These are phyloP conservation scores for Ceratoteleas bidentatus DNA, from an alignment of 1,140 invertebrate species.

Conservation along the genomic window DNA sequence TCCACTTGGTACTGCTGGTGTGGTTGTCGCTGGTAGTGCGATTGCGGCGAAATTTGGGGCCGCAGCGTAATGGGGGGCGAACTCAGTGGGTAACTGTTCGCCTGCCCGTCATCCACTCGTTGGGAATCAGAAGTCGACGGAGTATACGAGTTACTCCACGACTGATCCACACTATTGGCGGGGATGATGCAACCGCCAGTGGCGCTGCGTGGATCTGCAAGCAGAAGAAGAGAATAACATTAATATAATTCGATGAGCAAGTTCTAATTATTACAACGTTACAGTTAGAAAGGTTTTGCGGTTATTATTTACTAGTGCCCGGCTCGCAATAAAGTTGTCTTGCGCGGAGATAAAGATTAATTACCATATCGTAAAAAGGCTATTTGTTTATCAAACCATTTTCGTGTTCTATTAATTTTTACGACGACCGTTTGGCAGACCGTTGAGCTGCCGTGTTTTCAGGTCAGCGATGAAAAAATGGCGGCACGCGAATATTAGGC, in stretches of 20 bases:
- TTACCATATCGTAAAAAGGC: conserved; percentile 14
- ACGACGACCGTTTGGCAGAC: background rate
- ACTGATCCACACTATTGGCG: conserved; percentile 79
- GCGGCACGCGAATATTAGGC: conserved; percentile 17
- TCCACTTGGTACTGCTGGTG: conserved; percentile 43
- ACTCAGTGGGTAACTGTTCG: conserved; percentile 66
- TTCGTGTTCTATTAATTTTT: conserved; percentile 29
- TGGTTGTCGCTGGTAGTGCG: conserved; percentile 55
- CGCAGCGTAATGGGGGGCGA: conserved; percentile 30
- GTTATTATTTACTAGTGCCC: too few species aligned
- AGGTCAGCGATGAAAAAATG: conserved; percentile 23
- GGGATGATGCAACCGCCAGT: conserved; percentile 79
- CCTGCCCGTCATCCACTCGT: conserved; percentile 73
- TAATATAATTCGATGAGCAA: background rate
- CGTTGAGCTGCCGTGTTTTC: conserved; percentile 4
- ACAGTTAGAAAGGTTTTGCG: too few species aligned
- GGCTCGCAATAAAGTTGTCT: too few species aligned
- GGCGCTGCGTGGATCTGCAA: conserved; percentile 79
- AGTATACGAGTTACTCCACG: conserved; percentile 77
- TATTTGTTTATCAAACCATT: conserved; percentile 15
- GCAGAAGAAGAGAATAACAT: conserved; percentile 34
- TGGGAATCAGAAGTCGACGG: conserved; percentile 73
- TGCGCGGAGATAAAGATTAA: conserved; percentile 16
- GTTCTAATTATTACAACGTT: background rate
- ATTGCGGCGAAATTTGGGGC: conserved; percentile 17